Evolutionary conservation across 2,888 invertebrate genomes (phyloP), one percentile per base, ranked within the genome.

Genomic region (Parochlus steinenii): DNA sequence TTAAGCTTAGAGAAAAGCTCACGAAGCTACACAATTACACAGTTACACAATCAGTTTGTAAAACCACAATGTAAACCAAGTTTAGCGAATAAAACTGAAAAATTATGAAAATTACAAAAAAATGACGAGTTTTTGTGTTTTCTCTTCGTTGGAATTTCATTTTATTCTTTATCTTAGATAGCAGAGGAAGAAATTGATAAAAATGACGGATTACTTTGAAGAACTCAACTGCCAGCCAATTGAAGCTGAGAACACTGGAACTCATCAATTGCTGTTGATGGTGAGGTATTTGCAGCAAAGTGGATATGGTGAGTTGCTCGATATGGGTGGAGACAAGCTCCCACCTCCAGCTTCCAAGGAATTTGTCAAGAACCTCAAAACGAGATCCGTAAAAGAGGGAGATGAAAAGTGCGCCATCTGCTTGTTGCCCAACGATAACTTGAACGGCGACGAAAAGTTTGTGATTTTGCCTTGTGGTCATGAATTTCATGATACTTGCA

Each of bases 151-250:
- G 22, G 8, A 7, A 7, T 22, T 6, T 22, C 10, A 6, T 7
- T 22, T 10, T 7, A 22, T 22, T 22, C 10, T 22, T 6, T 22
- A 8, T 22, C 10, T 10, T 6, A 6, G 8, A 22, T 22, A 22
- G 7, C 6, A 8, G 8, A 22, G 8, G 8, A 22, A 22, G 8
- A 6, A 7, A 7, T 6, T 22, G 30, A 8, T 10, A 10, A 27
- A 14, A 31, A 81, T 87, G 86, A 73, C 83, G 38, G 80, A 78
- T 48, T 87, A 87, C 60, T 87, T 82, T 56, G 74, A 82, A 47
- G 87, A 89, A 64, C 77, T 86, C 71, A 77, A 82, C 25, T 81
- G 81, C 69, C 65, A 67, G 41, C 83, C 85, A 29, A 61, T 85
- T 17, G 67, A 64, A 23, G 73, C 78, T 14, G 79, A 80, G n/a